These are phyloP conservation scores for Anolis carolinensis DNA, from an alignment of 2,113 vertebrate species.

Conservation along the genomic window DNA sequence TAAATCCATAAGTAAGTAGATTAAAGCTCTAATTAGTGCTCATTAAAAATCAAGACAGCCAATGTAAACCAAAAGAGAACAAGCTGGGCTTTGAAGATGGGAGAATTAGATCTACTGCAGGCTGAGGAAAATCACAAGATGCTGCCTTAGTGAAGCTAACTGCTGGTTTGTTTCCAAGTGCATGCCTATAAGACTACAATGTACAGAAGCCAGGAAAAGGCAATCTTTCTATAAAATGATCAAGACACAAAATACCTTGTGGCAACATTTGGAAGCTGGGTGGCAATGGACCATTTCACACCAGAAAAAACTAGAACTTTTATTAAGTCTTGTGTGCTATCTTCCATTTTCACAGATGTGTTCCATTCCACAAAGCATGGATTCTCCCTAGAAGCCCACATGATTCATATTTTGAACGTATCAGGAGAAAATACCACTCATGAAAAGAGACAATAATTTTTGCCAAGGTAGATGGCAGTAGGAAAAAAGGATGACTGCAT, in stretches of 20 bases:
- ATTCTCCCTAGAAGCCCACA: no score
- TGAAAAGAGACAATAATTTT: no score
- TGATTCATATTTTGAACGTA: no score
- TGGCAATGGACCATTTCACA: rapidly evolving
- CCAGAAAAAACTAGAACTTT: neutral
- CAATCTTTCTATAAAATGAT: neutral
- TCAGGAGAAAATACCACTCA: no score
- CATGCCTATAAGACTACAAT: no score
- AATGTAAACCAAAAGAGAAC: neutral
- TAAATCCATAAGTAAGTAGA: neutral
- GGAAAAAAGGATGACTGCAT: no score
- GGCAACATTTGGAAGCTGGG: neutral
- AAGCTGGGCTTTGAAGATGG: neutral
- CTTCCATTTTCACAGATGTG: neutral
- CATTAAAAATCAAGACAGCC: neutral
- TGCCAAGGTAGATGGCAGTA: no score
- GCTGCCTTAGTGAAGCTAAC: no score
- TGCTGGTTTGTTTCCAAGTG: no score
- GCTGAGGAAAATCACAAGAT: neutral
- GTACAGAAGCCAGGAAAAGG: neutral
- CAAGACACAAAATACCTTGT: neutral
- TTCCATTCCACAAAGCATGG: no score
- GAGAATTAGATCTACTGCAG: neutral
- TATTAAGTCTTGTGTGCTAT: neutral
- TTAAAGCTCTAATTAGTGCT: neutral